Evolutionary conservation across 1,140 invertebrate species (phyloP).

Genomic region (Drosophila takahashii): DNA sequence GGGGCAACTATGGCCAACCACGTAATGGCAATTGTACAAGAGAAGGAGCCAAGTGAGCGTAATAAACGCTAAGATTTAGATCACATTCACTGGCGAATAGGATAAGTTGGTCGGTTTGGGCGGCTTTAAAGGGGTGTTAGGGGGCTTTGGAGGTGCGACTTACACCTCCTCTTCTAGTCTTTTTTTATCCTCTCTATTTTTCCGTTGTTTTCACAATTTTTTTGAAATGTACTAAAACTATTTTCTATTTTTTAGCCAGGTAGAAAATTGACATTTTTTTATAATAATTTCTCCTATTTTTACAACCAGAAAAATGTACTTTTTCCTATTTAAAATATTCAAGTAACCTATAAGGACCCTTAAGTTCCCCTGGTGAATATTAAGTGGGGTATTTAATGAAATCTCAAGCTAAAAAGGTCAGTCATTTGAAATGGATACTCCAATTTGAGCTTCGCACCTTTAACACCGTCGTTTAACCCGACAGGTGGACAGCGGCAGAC

Average conservation of each 20-base stretch:
- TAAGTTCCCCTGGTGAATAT: background rate
- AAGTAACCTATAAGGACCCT: no score
- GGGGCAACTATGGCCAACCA: slow-evolving; percentile 36
- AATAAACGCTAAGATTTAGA: slow-evolving; percentile 76
- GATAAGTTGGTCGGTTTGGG: background rate
- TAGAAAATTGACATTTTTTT: no score
- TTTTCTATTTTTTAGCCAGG: no score
- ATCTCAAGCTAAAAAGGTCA: slow-evolving; percentile 30
- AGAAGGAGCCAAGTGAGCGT: slow-evolving; percentile 70
- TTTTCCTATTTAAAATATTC: no score
- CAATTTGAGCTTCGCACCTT: slow-evolving; percentile 5
- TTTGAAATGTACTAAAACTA: no score
- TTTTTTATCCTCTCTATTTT: background rate
- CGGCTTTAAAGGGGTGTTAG: slow-evolving; percentile 4
- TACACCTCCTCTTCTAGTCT: background rate
- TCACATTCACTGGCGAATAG: slow-evolving; percentile 43
- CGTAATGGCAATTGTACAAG: slow-evolving; percentile 55
- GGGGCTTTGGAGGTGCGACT: background rate
- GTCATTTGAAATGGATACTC: slow-evolving; percentile 58
- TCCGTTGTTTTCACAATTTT: slow-evolving; percentile 34
- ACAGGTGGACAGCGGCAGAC: background rate
- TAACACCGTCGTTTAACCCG: background rate
- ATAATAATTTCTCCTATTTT: no score
- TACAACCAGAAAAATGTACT: no score
- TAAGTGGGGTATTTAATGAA: slow-evolving; percentile 7